Percentiles rank a stretch among this genome's conserved stretches.
Evolutionary conservation across 2,888 invertebrate genomes (phyloP).

Genomic region (Aquatica leii): DNA sequence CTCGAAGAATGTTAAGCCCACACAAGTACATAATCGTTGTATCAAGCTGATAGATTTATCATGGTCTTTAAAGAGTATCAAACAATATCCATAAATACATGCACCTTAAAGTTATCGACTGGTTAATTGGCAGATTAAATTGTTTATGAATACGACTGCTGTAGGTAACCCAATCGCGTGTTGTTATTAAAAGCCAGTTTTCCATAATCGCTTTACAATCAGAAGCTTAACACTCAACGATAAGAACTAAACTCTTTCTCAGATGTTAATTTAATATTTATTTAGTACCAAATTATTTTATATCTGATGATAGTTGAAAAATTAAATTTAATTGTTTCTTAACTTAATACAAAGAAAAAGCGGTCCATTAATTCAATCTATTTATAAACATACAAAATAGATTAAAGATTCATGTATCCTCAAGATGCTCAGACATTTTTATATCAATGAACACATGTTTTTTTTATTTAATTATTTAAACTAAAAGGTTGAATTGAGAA

Average conservation of each 20-base stretch:
- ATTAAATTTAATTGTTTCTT: too few relatives aligned
- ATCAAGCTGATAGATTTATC: constrained; percentile 49
- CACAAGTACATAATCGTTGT: constrained; percentile 48
- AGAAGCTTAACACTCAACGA: constrained; percentile 33
- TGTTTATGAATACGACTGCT: constrained; percentile 54
- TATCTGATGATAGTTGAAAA: too few relatives aligned
- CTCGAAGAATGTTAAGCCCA: constrained; percentile 39
- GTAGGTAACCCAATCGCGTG: constrained; percentile 51
- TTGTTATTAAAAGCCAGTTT: constrained; percentile 38
- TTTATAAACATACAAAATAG: too few relatives aligned
- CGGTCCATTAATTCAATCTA: too few relatives aligned
- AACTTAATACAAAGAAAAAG: too few relatives aligned
- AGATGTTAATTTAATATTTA: constrained; percentile 1
- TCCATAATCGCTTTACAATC: constrained; percentile 33
- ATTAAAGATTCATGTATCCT: too few relatives aligned
- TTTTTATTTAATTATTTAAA: too few relatives aligned
- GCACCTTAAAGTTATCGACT: constrained; percentile 52
- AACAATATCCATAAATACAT: constrained; percentile 51
- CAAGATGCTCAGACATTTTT: too few relatives aligned
- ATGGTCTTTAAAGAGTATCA: constrained; percentile 44
- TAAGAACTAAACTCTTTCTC: constrained; percentile 20
- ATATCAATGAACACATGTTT: too few relatives aligned
- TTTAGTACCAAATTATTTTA: too few relatives aligned
- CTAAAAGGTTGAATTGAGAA: too few relatives aligned
- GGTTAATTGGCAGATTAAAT: constrained; percentile 55